These are phyloP conservation scores for Pholis gunnellus DNA, from an alignment of 2,113 vertebrate species.

Conservation along the genomic window DNA sequence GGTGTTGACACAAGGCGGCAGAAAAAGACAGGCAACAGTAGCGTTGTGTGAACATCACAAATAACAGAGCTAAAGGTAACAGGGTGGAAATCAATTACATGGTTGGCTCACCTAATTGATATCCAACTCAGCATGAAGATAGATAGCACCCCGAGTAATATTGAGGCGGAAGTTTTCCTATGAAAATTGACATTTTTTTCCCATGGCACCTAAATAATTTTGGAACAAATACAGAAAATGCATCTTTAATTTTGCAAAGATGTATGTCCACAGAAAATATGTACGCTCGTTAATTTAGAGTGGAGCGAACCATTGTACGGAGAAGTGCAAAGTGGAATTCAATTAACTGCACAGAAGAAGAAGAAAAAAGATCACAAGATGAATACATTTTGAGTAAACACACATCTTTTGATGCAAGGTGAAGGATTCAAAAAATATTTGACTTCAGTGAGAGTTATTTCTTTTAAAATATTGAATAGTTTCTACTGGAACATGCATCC, in stretches of 20 bases:
- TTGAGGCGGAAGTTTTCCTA: constrained; percentile 36
- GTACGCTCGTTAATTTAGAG: background rate
- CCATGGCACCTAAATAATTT: constrained; percentile 39
- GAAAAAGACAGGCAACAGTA: constrained; percentile 51
- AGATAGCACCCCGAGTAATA: constrained; percentile 74
- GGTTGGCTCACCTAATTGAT: constrained; percentile 84
- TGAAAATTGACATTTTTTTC: constrained; percentile 69
- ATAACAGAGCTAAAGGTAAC: constrained; percentile 77
- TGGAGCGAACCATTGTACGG: background rate
- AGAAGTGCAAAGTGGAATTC: background rate
- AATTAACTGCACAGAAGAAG: background rate
- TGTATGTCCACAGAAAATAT: constrained; percentile 7
- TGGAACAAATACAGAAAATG: constrained; percentile 50
- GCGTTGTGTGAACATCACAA: constrained; percentile 64
- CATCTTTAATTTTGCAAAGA: constrained; percentile 29
- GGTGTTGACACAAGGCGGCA: constrained; percentile 65
- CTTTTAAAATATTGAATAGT: constrained; percentile 23
- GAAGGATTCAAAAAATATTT: background rate
- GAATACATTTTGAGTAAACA: background rate
- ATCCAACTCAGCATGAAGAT: constrained; percentile 81
- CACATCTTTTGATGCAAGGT: background rate
- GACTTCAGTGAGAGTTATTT: constrained; percentile 9
- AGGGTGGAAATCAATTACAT: constrained; percentile 86
- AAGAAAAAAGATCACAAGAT: background rate
- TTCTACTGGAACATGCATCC: constrained; percentile 14